These are phyloP conservation scores for Allobates femoralis DNA, from an alignment of 2,797 vertebrate species.

Conservation along the genomic window DNA sequence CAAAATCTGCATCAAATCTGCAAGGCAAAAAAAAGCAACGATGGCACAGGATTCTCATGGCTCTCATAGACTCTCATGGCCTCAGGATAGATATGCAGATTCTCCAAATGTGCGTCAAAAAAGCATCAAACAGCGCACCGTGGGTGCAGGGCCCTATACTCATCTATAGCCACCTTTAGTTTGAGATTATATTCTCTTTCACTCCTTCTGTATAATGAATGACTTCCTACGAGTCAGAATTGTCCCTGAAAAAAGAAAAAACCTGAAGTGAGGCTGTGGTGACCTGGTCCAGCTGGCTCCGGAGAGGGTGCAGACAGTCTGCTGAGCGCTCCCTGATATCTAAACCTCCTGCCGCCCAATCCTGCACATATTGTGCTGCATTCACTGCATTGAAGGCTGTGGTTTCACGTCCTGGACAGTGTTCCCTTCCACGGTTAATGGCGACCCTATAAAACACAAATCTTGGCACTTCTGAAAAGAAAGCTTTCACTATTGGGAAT, in stretches of 20 bases:
- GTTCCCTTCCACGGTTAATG: constrained; percentile 47
- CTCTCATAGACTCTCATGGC: too few species aligned
- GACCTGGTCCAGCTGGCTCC: constrained; percentile 49
- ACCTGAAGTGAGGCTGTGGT: constrained; percentile 37
- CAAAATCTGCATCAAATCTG: too few species aligned
- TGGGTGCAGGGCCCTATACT: too few species aligned
- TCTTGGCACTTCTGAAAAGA: constrained; percentile 52
- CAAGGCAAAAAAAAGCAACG: too few species aligned
- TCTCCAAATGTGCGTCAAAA: too few species aligned
- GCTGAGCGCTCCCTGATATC: constrained; percentile 55
- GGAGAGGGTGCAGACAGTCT: constrained; percentile 57
- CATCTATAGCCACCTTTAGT: not conserved
- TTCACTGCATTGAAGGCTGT: constrained; percentile 37
- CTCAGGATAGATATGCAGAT: too few species aligned
- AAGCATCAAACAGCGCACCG: too few species aligned
- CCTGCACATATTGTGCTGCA: constrained; percentile 29
- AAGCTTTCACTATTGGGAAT: constrained; percentile 23
- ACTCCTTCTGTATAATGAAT: constrained; percentile 1
- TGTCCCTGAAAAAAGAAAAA: constrained; percentile 9
- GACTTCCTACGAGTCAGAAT: constrained; percentile 29
- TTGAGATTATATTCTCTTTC: not conserved
- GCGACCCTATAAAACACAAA: constrained; percentile 52
- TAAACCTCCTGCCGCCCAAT: constrained; percentile 48
- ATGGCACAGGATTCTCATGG: too few species aligned
- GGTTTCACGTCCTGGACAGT: constrained; percentile 52